Base-by-base conservation (phyloP, 2,797 vertebrate species). In the Chiloscyllium punctatum region DNA sequence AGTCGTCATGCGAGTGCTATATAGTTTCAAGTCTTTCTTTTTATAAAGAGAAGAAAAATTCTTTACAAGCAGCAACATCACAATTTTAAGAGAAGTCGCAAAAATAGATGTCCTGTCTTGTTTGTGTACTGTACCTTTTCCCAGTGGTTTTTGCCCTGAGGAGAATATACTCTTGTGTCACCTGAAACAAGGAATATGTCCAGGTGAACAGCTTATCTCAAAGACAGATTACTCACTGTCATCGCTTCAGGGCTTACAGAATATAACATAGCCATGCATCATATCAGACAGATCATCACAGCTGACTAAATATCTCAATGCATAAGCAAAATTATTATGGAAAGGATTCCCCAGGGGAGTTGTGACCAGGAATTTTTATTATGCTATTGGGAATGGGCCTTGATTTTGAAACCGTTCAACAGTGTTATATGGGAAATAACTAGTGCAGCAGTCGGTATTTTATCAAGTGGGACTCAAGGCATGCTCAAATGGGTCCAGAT, bases 271-370 rank as follows among this genome's bases (percentile, higher is more conserved):
- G 66, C n/a, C 62, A 92, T 92, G 90, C 66, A 92, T 92, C 66
- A 92, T 27, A 42, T 92, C 90, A 92, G 90, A 92, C 90, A 69
- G 66, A 92, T 42, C 8, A 92, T 92, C 66, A 69, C 88, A 92
- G 90, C 25, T 92, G 66, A 92, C 90, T 69, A n/a, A 92, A 69
- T 92, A 92, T 69, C 66, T 92, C 62, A 42, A 42, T n/a, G 82
- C n/a, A 69, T 37, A 69, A 23, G 23, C n/a, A 92, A 92, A 92
- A 69, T 92, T 66, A 69, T 42, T 92, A 66, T 92, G 62, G 21
- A 68, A 92, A 68, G 8, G 90, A 69, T 37, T 42, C 37, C 66
- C n/a, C 21, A 68, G 48, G 90, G 42, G 66, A 92, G 3, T 42
- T 42, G 68, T 48, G 66, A 42, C 90, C 66, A 69, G 90, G 66